Evolutionary conservation across 2,113 vertebrate genomes (phyloP).

Genomic region (Nesospiza acunhae): DNA sequence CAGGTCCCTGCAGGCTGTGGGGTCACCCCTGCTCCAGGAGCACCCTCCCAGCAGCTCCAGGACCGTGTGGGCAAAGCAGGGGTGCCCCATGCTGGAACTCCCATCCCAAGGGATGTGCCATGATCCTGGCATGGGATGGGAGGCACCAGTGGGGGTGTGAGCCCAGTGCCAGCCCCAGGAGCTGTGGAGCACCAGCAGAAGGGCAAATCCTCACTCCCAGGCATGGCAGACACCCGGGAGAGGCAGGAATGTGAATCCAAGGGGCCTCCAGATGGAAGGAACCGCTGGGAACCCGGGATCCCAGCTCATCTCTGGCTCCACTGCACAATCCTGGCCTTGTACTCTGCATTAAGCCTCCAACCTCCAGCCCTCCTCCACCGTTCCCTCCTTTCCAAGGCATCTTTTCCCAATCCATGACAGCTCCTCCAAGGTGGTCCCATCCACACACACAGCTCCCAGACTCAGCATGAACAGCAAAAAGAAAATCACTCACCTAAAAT

Average conservation of each 20-base stretch:
- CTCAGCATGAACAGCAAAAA: neutral
- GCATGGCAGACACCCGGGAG: rapidly evolving
- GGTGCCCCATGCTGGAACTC: rapidly evolving
- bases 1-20: rapidly evolving
- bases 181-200: neutral
- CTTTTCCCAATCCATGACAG: neutral
- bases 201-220: rapidly evolving
- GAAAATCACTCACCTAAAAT: neutral
- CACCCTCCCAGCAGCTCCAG: neutral
- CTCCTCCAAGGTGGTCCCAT: neutral
- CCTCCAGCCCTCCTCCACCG: neutral
- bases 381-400: neutral
- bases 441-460: rapidly evolving
- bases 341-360: neutral
- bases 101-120: rapidly evolving
- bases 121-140: rapidly evolving
- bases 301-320: rapidly evolving
- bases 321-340: neutral
- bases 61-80: rapidly evolving
- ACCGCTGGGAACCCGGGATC: rapidly evolving
- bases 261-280: neutral
- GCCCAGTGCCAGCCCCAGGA: neutral
- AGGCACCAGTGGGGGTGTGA: rapidly evolving
- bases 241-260: neutral
- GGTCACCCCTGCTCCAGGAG: neutral